These are phyloP conservation scores for Phyllostomus discolor DNA, from an alignment of 2,113 vertebrate species.

Conservation along the genomic window DNA sequence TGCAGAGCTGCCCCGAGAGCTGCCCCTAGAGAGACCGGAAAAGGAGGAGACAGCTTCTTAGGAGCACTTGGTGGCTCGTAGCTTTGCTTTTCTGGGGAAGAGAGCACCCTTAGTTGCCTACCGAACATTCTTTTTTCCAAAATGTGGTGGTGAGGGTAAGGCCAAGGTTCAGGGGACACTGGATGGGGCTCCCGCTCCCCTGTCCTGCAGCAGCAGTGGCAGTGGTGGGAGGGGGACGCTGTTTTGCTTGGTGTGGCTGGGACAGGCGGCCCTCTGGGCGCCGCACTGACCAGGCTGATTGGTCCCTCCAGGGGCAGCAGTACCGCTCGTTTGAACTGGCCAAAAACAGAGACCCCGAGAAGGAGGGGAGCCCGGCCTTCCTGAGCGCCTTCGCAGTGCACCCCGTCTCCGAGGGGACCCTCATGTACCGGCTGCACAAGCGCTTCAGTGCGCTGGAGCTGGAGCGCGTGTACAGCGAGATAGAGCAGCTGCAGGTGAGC, in stretches of 20 bases:
- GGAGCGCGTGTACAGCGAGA: constrained; percentile 90
- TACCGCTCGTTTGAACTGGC: constrained; percentile 92
- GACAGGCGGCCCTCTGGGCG: not conserved
- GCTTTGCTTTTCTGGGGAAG: not conserved
- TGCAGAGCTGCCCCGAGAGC: not conserved
- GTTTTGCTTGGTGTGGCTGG: not conserved
- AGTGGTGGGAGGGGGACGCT: not conserved
- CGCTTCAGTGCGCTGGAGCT: constrained; percentile 93
- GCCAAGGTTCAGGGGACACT: not conserved
- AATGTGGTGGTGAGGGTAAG: not conserved
- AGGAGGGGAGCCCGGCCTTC: constrained; percentile 88
- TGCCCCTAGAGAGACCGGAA: not conserved
- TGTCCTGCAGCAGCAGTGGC: not conserved
- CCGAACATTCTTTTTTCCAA: not conserved
- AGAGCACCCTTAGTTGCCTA: not conserved
- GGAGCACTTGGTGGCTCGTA: not conserved
- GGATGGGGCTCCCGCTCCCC: not conserved
- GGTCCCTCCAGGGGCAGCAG: constrained; percentile 86
- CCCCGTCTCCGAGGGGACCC: constrained; percentile 88
- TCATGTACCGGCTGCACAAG: constrained; percentile 96
- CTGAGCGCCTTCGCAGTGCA: constrained; percentile 90
- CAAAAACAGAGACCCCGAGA: constrained; percentile 92
- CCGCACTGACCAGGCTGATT: not conserved
- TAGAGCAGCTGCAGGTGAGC: constrained; percentile 93
- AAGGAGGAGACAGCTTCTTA: not conserved